These are phyloP conservation scores for Burhinus bistriatus DNA, from an alignment of 2,113 vertebrate genomes.

Conservation along the genomic window DNA sequence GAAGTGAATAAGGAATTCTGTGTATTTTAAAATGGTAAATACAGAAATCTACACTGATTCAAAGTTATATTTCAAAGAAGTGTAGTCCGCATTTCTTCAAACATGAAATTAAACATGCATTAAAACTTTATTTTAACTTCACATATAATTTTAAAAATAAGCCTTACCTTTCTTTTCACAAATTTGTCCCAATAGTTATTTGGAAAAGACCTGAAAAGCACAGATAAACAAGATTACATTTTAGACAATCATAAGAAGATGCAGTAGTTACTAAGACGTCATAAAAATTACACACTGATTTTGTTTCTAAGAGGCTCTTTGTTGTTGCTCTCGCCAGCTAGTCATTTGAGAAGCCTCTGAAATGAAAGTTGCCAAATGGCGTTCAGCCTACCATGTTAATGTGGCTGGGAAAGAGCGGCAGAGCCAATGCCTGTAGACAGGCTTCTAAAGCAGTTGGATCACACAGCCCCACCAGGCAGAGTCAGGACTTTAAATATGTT, in stretches of 20 bases:
- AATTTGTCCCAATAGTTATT: slow-evolving; percentile 99
- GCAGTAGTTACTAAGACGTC: not conserved
- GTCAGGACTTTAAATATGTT: not conserved
- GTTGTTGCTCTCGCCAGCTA: not conserved
- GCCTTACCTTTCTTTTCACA: slow-evolving; percentile 86
- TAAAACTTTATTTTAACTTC: not conserved
- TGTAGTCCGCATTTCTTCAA: not conserved
- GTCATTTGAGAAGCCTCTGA: not conserved
- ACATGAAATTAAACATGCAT: not conserved
- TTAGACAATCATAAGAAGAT: not conserved
- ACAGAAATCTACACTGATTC: not conserved
- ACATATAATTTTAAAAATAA: not conserved
- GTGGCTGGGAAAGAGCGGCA: not conserved
- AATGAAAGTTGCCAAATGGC: not conserved
- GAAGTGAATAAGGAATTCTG: not conserved
- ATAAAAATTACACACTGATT: not conserved
- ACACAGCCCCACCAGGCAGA: not conserved
- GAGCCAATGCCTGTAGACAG: not conserved
- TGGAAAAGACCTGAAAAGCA: slow-evolving; percentile 88
- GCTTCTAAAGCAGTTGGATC: not conserved
- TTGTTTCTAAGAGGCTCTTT: not conserved
- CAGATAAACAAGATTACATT: not conserved
- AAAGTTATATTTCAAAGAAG: not conserved
- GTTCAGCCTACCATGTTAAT: not conserved
- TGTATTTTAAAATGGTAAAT: not conserved